Base-by-base conservation (phyloP, 2,113 vertebrate genomes). In the Zosterops lateralis region DNA sequence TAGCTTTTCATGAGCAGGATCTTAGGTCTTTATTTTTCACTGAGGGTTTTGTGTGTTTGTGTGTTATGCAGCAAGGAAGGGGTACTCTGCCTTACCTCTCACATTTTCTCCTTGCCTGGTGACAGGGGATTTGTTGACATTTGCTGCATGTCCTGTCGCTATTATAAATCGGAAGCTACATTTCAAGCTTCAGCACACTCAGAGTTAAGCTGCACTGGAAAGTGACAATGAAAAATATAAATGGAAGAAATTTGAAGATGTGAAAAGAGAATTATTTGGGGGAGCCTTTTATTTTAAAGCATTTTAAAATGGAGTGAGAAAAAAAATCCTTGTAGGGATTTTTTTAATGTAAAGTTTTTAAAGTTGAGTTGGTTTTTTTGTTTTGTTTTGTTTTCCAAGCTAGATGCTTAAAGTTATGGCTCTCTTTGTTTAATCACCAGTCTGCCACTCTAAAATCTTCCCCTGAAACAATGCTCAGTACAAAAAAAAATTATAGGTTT, bases 121-220 rank as follows among this genome's bases (percentile, higher is more conserved):
- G 89, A 84, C 93, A 93, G 64, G 96, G 96, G 93, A 97, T 98
- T 97, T 97, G 96, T 97, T 97, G 97, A 97, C 95, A 98, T 98
- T 97, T 98, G 96, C 97, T 90, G 88, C 92, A 97, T 97, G 92
- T 93, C 92, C 96, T 96, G 85, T 96, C 97, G 68, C 96, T 97
- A 95, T 97, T 97, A 97, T 96, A 92, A 96, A 95, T 96, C 60
- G 22, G 92, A 97, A 97, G 96, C 93, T 92, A 95, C 95, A 97
- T 97, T 97, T 97, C 96, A 98, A 97, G 97, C 96, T 97, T 97
- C 96, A 97, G 95, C 97, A 97, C 71, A 78, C 95, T 97, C 97
- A 96, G 92, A 97, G 97, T 98, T 97, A 97, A 97, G 96, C 96
- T 96, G 88, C 82, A 89, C 82, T 96, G 88, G 82, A 97, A 97